Evolutionary conservation across 2,888 invertebrate genomes (phyloP), one percentile per base, ranked within the genome.

Genomic region (Gymnoscelis rufifasciata): DNA sequence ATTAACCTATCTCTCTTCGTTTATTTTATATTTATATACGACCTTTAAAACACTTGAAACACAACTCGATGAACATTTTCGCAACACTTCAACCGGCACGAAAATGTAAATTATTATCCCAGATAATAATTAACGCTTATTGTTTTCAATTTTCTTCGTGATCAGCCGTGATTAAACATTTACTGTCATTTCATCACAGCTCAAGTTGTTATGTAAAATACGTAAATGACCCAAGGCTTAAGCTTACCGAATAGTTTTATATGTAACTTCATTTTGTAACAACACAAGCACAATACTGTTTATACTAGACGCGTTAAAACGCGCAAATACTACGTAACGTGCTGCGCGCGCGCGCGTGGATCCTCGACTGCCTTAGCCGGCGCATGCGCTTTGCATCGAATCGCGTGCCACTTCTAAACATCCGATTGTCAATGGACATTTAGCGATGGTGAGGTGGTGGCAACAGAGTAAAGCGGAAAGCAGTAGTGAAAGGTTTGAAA

Each of bases 161-260:
- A 33, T 19, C 35, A 11, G 7, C 14, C 10, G 19, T 10, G 15
- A 19, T 19, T 19, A n/a, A 15, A 19, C n/a, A n/a, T 14, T 7
- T 10, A 10, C 33, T n/a, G 13, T 14, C 12, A 13, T 8, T 31
- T 8, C 12, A 14, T 31, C 14, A 30, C 30, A 13, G 14, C 14
- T n/a, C 31, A 33, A 33, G 15, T 2, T n/a, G n/a, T n/a, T n/a
- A n/a, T n/a, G n/a, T 6, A 33, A 15, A 15, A 33, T 11, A 14
- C 7, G 14, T 14, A 13, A 15, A 14, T 10, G 5, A 6, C 6
- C 15, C 6, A 11, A 10, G 7, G 7, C 8, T 8, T 8, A 36
- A 39, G 66, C 83, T 83, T 62, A 87, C 86, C 84, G 51, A 84
- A 83, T 45, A 74, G 10, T 72, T 82, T 81, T 27, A 86, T 66